Percentiles rank a stretch among this genome's conserved stretches.
These are phyloP conservation scores for Zeuzera pyrina DNA, from an alignment of 2,888 invertebrate genomes.

Conservation along the genomic window DNA sequence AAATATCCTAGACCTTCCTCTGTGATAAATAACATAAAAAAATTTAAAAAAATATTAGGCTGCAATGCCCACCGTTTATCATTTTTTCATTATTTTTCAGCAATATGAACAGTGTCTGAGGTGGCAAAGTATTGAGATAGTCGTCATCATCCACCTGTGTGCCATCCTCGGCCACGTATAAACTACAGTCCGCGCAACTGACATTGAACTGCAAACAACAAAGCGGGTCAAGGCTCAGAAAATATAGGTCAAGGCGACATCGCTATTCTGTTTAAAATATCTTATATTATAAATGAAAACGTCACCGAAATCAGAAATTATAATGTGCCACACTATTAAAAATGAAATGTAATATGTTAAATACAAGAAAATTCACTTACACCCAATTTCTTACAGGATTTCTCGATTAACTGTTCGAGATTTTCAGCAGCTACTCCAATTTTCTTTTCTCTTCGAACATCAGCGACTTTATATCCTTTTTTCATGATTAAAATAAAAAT, in stretches of 20 bases:
- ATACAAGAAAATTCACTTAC: conserved; percentile 47
- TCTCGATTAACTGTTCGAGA: conserved; percentile 76
- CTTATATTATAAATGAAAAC: conserved; percentile 23
- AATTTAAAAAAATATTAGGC: too few relatives aligned
- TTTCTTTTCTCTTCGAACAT: conserved; percentile 77
- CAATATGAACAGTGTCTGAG: conserved; percentile 82
- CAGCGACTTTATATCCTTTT: conserved; percentile 82
- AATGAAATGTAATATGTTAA: background rate
- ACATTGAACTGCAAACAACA: conserved; percentile 58
- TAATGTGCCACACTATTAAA: background rate
- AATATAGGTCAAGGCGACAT: conserved; percentile 32
- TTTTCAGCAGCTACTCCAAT: conserved; percentile 80
- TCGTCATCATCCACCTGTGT: conserved; percentile 82
- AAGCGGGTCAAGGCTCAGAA: conserved; percentile 34
- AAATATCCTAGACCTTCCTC: conserved; percentile 1
- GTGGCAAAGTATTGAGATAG: conserved; percentile 80
- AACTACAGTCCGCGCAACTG: conserved; percentile 57
- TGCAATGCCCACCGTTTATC: conserved; percentile 75
- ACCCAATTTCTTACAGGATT: conserved; percentile 78
- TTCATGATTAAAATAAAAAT: conserved; percentile 54
- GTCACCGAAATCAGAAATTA: conserved; percentile 6
- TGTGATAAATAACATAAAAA: too few relatives aligned
- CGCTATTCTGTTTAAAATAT: conserved; percentile 26
- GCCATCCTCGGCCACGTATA: conserved; percentile 78
- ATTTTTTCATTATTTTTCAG: conserved; percentile 65